Evolutionary conservation across 1,140 invertebrate genomes (phyloP), one percentile per base, ranked within the genome.

Genomic region (Homarus americanus): DNA sequence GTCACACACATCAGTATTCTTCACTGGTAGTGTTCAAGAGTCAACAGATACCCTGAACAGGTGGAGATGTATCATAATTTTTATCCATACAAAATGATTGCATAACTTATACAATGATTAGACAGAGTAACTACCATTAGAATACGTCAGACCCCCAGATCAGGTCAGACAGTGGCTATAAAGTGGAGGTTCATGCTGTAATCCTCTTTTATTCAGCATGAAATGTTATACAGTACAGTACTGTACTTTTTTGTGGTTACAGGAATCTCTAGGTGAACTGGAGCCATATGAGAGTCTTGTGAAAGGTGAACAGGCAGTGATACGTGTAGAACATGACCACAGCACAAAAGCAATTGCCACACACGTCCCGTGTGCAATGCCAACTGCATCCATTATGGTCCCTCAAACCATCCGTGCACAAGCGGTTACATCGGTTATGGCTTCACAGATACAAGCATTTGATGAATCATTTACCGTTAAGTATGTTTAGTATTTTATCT

Each of bases 361-460:
- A 17, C 49, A 49, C 24, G 10, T 73, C n/a, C 34, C 80, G n/a
- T 82, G 80, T 53, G 49, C 72, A 34, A 58, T 76, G 34, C 84
- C 53, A n/a, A 79, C 90, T 53, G 73, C 89, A 28, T 85, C 89
- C 24, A 66, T 86, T 9, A 78, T 87, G 32, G 84, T 87, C 24
- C 91, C 91, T 0, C 91, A 82, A 40, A 69, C 84, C 32, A 76
- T 90, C 24, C 24, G 88, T 34, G 80, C 88, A 17, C 76, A 76
- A 12, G 92, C 83, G 10, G 94, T 95, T 34, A 94, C 94, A 28
- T 93, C 93, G 49, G 94, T 94, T 79, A 95, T 95, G 94, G 94
- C 93, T 0, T 94, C 94, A 82, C 94, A 95, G 87, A 93, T 95
- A 49, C 91, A 94, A 86, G 94, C 94, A 75, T 95, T 95, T 93